Percentiles rank a stretch among this genome's conserved stretches.
These are phyloP conservation scores for Halocynthia aurantium DNA, from an alignment of 23 tunicate species.

Conservation along the genomic window DNA sequence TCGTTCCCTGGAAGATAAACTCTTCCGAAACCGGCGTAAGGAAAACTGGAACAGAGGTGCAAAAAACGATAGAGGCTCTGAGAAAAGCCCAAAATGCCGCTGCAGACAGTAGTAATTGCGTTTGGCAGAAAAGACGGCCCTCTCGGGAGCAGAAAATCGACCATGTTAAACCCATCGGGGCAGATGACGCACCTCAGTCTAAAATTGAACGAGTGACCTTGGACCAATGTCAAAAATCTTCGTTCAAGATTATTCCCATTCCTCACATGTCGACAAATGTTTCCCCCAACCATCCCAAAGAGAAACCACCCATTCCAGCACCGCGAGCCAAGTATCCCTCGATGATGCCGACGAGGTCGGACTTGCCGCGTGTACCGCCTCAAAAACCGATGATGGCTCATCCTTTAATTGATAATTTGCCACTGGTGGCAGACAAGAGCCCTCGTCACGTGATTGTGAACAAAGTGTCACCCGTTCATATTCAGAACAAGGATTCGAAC, in stretches of 20 bases:
- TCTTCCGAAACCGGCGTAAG: conserved; percentile 8
- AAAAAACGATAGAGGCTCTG: conserved; percentile 34
- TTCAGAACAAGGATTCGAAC: no score
- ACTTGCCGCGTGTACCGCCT: conserved; percentile 10
- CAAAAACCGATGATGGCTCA: no score
- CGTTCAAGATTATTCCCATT: conserved; percentile 21
- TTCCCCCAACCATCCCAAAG: conserved; percentile 19
- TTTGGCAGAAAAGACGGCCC: conserved; percentile 22
- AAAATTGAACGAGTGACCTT: not conserved
- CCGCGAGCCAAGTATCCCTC: conserved; percentile 70
- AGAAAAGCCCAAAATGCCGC: not conserved
- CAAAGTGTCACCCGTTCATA: no score
- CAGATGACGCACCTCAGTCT: not conserved
- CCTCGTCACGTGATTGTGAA: no score
- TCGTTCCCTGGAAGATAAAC: conserved; percentile 20
- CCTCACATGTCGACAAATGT: conserved; percentile 33
- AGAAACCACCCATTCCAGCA: conserved; percentile 61
- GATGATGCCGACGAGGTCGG: no score
- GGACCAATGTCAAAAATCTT: conserved; percentile 15
- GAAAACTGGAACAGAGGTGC: conserved; percentile 38
- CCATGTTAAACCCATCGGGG: not conserved
- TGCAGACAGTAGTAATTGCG: not conserved
- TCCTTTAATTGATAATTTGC: no score
- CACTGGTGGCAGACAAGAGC: no score
- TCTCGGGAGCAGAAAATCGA: conserved; percentile 19